Conservation (phyloP, 2,113 vertebrate species). For the Aldabrachelys gigantea region DNA sequence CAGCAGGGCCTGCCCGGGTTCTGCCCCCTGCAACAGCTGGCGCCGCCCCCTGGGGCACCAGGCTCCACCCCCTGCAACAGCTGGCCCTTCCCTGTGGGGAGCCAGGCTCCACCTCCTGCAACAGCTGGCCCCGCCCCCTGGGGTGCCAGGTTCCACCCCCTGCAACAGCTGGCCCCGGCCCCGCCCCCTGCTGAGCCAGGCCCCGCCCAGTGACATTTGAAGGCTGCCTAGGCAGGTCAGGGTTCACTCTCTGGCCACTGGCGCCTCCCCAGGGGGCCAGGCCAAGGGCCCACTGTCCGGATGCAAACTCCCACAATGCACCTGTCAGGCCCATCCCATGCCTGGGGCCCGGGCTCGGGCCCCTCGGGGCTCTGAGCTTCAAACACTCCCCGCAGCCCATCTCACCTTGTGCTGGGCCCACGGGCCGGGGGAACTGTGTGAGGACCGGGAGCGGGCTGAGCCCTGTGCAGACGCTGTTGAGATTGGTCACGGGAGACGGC, state of each 20-base stretch:
- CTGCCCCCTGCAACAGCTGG: too few relatives aligned
- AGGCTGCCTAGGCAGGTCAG: background rate
- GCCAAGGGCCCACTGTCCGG: background rate
- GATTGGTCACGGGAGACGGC: slow-evolving; percentile 91
- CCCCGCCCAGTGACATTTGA: too few relatives aligned
- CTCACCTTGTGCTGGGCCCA: slow-evolving; percentile 92
- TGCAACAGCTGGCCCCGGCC: background rate
- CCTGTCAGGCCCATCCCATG: too few relatives aligned
- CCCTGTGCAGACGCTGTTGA: slow-evolving; percentile 92
- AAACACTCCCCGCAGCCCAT: background rate
- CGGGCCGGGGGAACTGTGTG: slow-evolving; percentile 91
- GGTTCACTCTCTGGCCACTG: background rate
- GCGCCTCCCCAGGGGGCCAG: background rate
- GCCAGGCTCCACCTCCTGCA: too few relatives aligned
- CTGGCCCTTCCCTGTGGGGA: too few relatives aligned
- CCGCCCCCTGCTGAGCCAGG: too few relatives aligned
- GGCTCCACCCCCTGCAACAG: too few relatives aligned
- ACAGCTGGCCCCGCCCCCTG: too few relatives aligned
- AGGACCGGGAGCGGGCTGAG: slow-evolving; percentile 94
- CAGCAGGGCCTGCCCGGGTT: background rate
- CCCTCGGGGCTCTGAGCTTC: background rate
- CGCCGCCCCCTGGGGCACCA: fast-evolving
- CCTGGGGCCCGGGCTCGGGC: too few relatives aligned
- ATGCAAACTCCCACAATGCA: background rate
- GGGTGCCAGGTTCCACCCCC: too few relatives aligned